Evolutionary conservation across 2,888 invertebrate species (phyloP), one percentile per base, ranked within the genome.

Genomic region (Apantesis nais): DNA sequence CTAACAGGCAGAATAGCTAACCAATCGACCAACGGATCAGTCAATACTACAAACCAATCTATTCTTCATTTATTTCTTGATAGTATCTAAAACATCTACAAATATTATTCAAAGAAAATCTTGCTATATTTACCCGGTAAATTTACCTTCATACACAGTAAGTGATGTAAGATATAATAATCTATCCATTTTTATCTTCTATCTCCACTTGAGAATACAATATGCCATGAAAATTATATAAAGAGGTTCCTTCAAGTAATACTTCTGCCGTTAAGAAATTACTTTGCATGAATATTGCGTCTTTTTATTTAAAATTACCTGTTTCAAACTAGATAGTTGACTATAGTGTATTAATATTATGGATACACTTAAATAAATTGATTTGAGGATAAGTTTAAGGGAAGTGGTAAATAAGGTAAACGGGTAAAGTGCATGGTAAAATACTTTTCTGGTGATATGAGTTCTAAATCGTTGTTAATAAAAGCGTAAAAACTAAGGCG

Each of bases 181-280:
- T 39, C 39, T 61, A 19, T 25, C 34, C 22, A 2, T 62, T 22
- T 67, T 67, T 52, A 52, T 37, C 39, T 62, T 39, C 8, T 37
- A 67, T 62, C 7, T 12, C n/a, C 19, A 61, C 37, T 67, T 37
- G 62, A 62, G 48, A n/a, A 39, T 19, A 68, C 62, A 62, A 68
- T 68, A 62, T 62, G 31, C 29, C 22, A 7, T n/a, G 12, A 37
- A 19, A 19, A 25, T 61, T 25, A 48, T 52, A 37, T 34, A 67
- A 67, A 62, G 62, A 34, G 25, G 11, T 37, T 34, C 14, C 25
- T 22, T 19, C 37, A 11, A 37, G 31, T 63, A 67, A 67, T 67
- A 62, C 34, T 52, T 52, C n/a, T 62, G 44, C 29, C 48, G 31
- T 25, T 25, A 48, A 22, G 31, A 63, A 44, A 2, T 31, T 44